Percentiles rank a stretch among this genome's conserved stretches.
Evolutionary conservation across 1,140 invertebrate genomes (phyloP).

Genomic region (Aricia agestis): DNA sequence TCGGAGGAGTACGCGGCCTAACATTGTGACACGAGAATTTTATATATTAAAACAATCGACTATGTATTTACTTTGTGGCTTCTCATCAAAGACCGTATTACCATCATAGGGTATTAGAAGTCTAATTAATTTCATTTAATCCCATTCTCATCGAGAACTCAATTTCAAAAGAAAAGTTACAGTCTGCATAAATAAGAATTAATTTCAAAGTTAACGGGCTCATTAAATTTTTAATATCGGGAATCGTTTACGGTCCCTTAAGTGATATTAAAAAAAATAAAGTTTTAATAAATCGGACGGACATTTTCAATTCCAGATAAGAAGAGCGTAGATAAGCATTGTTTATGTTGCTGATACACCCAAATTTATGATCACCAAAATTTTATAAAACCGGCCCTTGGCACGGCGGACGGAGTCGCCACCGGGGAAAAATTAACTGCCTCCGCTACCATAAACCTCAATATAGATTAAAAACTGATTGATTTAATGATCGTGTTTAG

Average conservation of each 20-base stretch:
- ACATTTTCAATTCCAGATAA: slow-evolving; percentile 39
- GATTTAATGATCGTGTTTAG: slow-evolving; percentile 13
- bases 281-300: slow-evolving; percentile 29
- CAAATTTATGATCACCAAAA: slow-evolving; percentile 54
- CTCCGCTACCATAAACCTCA: slow-evolving; percentile 15
- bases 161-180: neutral
- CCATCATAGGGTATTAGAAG: neutral
- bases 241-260: neutral
- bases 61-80: neutral
- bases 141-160: neutral
- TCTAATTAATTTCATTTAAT: neutral
- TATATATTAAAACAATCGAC: too few relatives aligned
- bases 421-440: slow-evolving; percentile 49
- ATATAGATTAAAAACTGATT: slow-evolving; percentile 9
- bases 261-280: slow-evolving; percentile 2
- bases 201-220: neutral
- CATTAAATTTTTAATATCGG: neutral
- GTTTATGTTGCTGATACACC: slow-evolving; percentile 37
- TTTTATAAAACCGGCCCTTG: slow-evolving; percentile 62
- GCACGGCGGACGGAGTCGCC: slow-evolving; percentile 32
- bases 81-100: neutral
- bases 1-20: too few relatives aligned
- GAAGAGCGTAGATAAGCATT: slow-evolving; percentile 42
- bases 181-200: neutral
- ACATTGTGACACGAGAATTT: too few relatives aligned